A percentile compares a stretch with the other conserved stretches of the same genome.
Conservation (phyloP, 2,797 vertebrate genomes). For the Meriones psammophilus region DNA sequence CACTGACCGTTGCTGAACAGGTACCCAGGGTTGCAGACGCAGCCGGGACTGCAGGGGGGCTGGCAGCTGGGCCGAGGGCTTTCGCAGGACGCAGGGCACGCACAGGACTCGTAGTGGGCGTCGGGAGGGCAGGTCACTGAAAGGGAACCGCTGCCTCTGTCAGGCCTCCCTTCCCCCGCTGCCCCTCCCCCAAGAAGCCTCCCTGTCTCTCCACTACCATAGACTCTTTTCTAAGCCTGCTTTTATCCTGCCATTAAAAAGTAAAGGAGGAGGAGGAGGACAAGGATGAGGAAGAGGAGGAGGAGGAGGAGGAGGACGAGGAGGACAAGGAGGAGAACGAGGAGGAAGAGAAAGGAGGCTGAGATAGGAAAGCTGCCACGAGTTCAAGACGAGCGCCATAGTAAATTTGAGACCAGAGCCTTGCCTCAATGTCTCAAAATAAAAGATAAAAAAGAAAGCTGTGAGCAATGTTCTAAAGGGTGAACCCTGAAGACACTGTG, state of each 20-base stretch:
- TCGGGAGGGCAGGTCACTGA: conserved; percentile 86
- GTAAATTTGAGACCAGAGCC: neutral
- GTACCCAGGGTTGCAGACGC: conserved; percentile 91
- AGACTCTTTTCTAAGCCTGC: neutral
- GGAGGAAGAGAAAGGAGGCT: no score
- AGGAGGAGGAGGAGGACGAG: neutral
- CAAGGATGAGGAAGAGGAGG: neutral
- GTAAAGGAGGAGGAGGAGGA: no score
- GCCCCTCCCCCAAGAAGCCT: neutral
- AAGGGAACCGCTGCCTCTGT: neutral
- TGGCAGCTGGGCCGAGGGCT: conserved; percentile 89
- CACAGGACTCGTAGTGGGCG: conserved; percentile 89
- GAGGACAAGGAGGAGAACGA: rapidly evolving
- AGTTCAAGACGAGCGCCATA: neutral
- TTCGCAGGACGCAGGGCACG: conserved; percentile 89
- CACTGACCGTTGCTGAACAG: conserved; percentile 88
- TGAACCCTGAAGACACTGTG: neutral
- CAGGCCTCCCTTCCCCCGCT: neutral
- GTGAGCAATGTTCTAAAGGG: neutral
- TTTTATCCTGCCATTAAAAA: neutral
- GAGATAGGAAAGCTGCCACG: neutral
- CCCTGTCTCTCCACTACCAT: neutral
- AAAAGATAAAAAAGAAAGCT: neutral
- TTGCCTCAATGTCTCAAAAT: neutral
- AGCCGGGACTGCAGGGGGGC: conserved; percentile 87